Evolutionary conservation across 2,888 invertebrate species (phyloP).

Genomic region (Incurvaria masculella): DNA sequence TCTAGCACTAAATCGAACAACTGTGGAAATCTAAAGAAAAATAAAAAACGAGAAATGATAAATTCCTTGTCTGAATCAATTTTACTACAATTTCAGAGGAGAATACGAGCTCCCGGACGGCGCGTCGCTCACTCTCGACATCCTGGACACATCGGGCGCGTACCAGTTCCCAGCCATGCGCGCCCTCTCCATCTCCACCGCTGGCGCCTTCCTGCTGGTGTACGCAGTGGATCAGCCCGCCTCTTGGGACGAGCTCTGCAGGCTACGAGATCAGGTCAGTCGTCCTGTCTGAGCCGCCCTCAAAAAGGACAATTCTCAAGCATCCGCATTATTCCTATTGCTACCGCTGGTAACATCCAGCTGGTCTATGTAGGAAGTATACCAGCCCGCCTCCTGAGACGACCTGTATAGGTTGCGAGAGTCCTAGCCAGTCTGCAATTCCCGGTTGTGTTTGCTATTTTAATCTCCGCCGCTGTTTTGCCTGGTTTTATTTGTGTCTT

Average conservation of each 20-base stretch:
- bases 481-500: no score
- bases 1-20: no score
- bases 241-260: constrained; percentile 54
- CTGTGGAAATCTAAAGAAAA: no score
- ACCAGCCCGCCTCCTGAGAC: constrained; percentile 56
- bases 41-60: no score
- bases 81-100: constrained; percentile 14
- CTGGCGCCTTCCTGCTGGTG: constrained; percentile 70
- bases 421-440: no score
- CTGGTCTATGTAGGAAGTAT: constrained; percentile 67
- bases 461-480: no score
- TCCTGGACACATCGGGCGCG: constrained; percentile 68
- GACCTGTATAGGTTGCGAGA: constrained; percentile 50
- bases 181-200: constrained; percentile 67
- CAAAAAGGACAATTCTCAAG: constrained; percentile 78
- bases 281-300: no score
- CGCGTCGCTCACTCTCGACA: constrained; percentile 59
- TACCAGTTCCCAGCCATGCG: constrained; percentile 74
- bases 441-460: no score
- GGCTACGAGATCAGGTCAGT: constrained; percentile 42
- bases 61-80: neutral
- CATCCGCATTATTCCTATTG: constrained; percentile 69
- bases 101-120: constrained; percentile 36
- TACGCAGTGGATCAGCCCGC: constrained; percentile 61
- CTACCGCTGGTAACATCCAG: constrained; percentile 71